These are phyloP conservation scores for Syncerus caffer DNA, from an alignment of 2,797 vertebrate species.

Conservation along the genomic window DNA sequence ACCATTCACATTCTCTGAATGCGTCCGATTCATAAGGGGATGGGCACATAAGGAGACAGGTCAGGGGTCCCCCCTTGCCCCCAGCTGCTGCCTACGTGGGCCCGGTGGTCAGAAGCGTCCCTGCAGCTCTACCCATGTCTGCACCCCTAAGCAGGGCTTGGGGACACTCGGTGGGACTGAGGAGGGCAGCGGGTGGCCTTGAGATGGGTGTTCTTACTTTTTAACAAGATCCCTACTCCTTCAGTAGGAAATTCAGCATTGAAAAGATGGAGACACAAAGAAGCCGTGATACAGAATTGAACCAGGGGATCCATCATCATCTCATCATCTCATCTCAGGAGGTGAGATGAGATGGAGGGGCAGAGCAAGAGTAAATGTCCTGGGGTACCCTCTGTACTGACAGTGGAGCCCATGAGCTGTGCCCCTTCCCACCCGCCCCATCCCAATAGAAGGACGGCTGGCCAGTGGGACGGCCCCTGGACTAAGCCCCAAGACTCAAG, in stretches of 20 bases:
- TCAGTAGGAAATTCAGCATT: not conserved
- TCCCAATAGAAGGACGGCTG: fast-evolving
- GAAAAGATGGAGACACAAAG: not conserved
- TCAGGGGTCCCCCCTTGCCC: not conserved
- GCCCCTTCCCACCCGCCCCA: not conserved
- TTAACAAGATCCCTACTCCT: not conserved
- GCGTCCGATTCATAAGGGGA: not conserved
- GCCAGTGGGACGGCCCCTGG: fast-evolving
- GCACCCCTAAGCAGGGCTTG: not conserved
- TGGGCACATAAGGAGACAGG: not conserved
- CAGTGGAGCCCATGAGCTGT: not conserved
- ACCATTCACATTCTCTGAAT: not conserved
- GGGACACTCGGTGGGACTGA: not conserved
- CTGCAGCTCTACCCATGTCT: not conserved
- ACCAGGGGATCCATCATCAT: not conserved
- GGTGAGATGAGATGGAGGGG: too few species aligned
- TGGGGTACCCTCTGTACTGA: fast-evolving
- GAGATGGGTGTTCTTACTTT: not conserved
- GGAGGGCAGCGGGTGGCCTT: not conserved
- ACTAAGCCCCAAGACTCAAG: not conserved
- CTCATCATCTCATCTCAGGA: not conserved
- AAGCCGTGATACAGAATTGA: too few species aligned
- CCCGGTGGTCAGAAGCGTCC: not conserved
- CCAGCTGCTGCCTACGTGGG: not conserved
- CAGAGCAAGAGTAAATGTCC: too few species aligned